phyloP scores from a whole-genome alignment of 1,140 invertebrate species.

The Dufourea novaeangliae region DNA sequence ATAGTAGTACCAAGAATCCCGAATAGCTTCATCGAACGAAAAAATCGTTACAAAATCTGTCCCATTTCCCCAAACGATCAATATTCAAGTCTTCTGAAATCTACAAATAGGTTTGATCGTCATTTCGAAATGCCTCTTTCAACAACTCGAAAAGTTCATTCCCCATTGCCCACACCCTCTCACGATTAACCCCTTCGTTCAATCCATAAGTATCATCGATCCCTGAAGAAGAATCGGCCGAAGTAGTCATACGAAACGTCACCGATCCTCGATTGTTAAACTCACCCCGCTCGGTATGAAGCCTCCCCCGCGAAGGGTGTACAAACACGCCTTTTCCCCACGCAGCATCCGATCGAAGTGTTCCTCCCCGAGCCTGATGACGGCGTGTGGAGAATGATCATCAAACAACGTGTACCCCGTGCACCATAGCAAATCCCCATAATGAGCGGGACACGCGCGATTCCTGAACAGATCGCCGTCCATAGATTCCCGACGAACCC shows the following conservation, averaged over 20 bases:
- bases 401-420: constrained; percentile 62
- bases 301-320: constrained; percentile 1
- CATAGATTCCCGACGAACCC: constrained; percentile 39
- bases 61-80: no score
- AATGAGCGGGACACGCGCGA: constrained; percentile 71
- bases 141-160: not conserved
- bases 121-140: not conserved
- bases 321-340: constrained; percentile 23
- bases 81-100: no score
- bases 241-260: not conserved
- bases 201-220: not conserved
- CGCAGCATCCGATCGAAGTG: constrained; percentile 26
- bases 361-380: constrained; percentile 26
- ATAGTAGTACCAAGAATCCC: not conserved
- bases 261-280: not conserved
- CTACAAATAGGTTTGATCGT: no score
- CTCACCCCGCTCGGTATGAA: not conserved
- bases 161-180: no score
- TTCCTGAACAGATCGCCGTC: constrained; percentile 57
- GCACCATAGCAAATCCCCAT: constrained; percentile 63
- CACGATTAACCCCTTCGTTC: no score
- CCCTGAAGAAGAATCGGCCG: not conserved
- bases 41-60: no score
- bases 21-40: not conserved
- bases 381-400: constrained; percentile 60